Conservation (phyloP, 2,113 vertebrate species). For the Acrocephalus arundinaceus region DNA sequence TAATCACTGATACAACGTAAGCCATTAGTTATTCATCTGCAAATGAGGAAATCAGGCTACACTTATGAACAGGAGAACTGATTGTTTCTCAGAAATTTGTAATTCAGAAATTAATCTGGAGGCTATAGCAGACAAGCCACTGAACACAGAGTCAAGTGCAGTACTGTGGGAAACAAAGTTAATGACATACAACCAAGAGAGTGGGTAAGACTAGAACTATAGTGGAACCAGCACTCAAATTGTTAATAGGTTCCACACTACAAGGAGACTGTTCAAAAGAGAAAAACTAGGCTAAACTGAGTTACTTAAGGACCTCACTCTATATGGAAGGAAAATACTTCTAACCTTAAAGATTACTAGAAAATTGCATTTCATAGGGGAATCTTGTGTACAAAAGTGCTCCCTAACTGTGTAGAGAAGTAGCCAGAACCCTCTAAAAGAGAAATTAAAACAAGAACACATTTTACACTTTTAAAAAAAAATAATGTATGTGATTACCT, state of each 20-base stretch:
- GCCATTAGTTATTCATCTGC: neutral
- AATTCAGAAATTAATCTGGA: neutral
- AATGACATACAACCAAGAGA: neutral
- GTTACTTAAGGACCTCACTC: neutral
- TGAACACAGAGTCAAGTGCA: neutral
- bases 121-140: neutral
- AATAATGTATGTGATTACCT: neutral
- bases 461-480: neutral
- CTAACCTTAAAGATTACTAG: neutral
- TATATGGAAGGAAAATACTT: neutral
- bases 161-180: neutral
- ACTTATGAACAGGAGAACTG: neutral
- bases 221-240: neutral
- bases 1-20: neutral
- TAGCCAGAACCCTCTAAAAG: neutral
- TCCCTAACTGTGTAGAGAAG: neutral
- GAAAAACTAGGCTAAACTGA: neutral
- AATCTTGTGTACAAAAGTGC: neutral
- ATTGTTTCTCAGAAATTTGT: neutral
- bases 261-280: neutral
- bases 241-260: neutral
- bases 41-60: neutral
- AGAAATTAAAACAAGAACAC: neutral
- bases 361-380: neutral
- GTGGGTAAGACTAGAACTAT: neutral